Conservation (phyloP, 1,140 invertebrate species). For the Drosophila bipectinata region DNA sequence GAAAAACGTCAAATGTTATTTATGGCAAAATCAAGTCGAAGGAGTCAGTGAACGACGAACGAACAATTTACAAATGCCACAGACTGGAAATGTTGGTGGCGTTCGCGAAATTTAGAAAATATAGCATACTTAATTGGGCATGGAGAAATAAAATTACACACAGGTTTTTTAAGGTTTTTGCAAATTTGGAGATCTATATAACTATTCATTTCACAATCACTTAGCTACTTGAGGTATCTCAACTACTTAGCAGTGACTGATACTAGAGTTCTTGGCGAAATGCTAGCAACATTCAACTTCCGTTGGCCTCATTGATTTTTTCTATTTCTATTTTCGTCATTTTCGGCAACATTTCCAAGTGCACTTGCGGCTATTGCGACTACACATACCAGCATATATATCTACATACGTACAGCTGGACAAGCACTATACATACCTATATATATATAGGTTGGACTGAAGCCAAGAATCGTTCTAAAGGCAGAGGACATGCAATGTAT, state of each 20-base stretch:
- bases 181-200: neutral
- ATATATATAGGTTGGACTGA: conserved; percentile 24
- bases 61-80: neutral
- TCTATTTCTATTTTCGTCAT: conserved; percentile 40
- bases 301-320: conserved; percentile 58
- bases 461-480: conserved; percentile 34
- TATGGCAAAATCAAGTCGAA: conserved; percentile 16
- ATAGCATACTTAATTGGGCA: conserved; percentile 28
- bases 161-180: neutral
- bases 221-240: neutral
- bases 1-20: conserved; percentile 28
- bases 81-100: neutral
- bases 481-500: conserved; percentile 52
- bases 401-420: neutral
- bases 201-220: neutral
- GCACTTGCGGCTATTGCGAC: conserved; percentile 37
- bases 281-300: conserved; percentile 26
- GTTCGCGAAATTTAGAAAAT: conserved; percentile 7
- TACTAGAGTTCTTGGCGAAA: conserved; percentile 10
- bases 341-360: conserved; percentile 39
- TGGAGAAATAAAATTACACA: neutral
- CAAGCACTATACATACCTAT: conserved; percentile 3
- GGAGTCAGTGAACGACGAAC: neutral
- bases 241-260: neutral
- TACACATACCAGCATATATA: neutral